phyloP scores from a whole-genome alignment of 2,888 invertebrate species.

The Nebria brevicollis region DNA sequence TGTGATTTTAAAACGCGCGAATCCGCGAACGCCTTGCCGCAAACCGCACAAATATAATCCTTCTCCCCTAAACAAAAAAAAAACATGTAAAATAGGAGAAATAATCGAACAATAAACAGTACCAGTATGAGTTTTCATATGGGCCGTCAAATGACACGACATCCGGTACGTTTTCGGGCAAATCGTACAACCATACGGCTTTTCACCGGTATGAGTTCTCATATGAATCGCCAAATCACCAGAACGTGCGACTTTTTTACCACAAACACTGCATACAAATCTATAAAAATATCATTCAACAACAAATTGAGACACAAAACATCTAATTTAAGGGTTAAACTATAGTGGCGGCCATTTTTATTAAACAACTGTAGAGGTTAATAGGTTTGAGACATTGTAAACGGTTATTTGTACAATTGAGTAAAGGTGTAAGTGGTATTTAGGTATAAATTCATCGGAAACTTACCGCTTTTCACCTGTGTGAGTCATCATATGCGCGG shows the following conservation, averaged over 20 bases:
- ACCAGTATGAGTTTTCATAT: conserved; percentile 58
- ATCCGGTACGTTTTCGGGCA: conserved; percentile 57
- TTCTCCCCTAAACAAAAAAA: conserved; percentile 52
- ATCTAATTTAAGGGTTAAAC: too few relatives aligned
- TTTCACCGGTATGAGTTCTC: conserved; percentile 57
- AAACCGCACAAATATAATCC: conserved; percentile 50
- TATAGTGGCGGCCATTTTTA: too few relatives aligned
- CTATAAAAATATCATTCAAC: conserved; percentile 48
- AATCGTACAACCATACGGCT: conserved; percentile 55
- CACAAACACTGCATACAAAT: conserved; percentile 56
- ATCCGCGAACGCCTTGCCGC: conserved; percentile 51
- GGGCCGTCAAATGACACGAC: conserved; percentile 57
- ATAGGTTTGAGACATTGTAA: neutral
- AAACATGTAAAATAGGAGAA: too few relatives aligned
- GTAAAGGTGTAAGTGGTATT: too few relatives aligned
- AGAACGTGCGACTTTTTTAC: conserved; percentile 56
- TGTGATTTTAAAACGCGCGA: conserved; percentile 50
- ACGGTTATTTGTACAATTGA: neutral
- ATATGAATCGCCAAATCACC: conserved; percentile 57
- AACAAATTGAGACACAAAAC: neutral
- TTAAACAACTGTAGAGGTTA: too few relatives aligned
- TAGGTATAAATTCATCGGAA: neutral
- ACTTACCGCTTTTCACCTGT: conserved; percentile 50
- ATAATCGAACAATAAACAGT: conserved; percentile 42
- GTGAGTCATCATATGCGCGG: conserved; percentile 54